Percentiles rank a stretch among this genome's conserved stretches.
phyloP scores from a whole-genome alignment of 2,797 vertebrate species.

The Kryptolebias ocellatus region DNA sequence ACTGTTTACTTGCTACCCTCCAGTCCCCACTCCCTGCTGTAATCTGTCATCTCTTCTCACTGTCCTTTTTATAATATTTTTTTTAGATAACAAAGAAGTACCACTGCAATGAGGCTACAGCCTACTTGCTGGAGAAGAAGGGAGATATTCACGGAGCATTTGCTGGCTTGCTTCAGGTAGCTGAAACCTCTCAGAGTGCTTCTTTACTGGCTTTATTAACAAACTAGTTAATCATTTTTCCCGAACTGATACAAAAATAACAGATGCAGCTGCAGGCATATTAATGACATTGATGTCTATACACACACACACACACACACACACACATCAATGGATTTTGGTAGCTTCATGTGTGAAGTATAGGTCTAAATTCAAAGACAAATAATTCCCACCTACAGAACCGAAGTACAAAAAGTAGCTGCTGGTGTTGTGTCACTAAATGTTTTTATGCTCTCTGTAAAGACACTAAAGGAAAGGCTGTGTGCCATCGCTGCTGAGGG shows the following conservation, averaged over 20 bases:
- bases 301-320: neutral
- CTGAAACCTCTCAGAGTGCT: neutral
- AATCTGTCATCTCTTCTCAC: no score
- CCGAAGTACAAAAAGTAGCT: no score
- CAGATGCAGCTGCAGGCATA: neutral
- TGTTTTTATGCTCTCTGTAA: slow-evolving; percentile 20
- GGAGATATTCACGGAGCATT: slow-evolving; percentile 92
- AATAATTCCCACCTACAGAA: neutral
- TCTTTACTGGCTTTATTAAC: neutral
- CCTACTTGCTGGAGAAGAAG: slow-evolving; percentile 92
- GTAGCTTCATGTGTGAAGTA: neutral
- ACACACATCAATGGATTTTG: no score
- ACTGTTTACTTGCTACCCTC: no score
- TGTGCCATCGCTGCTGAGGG: slow-evolving; percentile 72
- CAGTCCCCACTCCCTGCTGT: no score
- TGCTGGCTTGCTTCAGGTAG: slow-evolving; percentile 90
- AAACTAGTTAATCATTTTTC: neutral
- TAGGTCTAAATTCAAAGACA: neutral
- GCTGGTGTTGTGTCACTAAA: neutral
- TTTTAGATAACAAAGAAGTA: slow-evolving; percentile 86
- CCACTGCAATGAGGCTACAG: slow-evolving; percentile 87
- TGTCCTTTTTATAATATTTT: neutral
- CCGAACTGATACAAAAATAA: neutral
- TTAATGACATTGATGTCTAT: neutral
- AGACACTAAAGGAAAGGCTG: slow-evolving; percentile 87